Evolutionary conservation across 2,888 invertebrate genomes (phyloP), one percentile per base, ranked within the genome.

Genomic region (Chesias legatella): DNA sequence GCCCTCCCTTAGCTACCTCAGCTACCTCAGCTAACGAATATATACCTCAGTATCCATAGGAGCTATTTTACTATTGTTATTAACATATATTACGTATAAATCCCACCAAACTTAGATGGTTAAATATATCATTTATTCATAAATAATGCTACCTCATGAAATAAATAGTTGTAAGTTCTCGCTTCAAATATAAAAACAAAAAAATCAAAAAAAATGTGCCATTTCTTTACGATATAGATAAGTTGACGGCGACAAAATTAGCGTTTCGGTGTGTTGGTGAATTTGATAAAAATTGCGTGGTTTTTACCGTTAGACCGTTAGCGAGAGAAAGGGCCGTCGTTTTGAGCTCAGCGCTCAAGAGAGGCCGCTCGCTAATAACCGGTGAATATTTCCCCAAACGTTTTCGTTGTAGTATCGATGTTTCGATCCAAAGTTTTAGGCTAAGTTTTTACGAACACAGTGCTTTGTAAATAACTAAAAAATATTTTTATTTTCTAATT

Each of bases 41-140:
- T 74, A 77, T 86, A 86, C 86, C 86, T 86, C 86, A 84, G 77
- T 78, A 79, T 71, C 77, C 73, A 77, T 84, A 84, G 80, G 71
- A 71, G 67, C 42, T 52, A 48, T 49, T 49, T 67, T 81, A 78
- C 79, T 72, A 70, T 79, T 79, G 55, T 73, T 79, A 77, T 78
- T 79, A 73, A 77, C 76, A 80, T 56, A 53, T 57, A 66, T 63
- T 73, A 68, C 73, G 70, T 71, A 64, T 83, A 72, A 74, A 82
- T 84, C 86, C 86, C 86, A 86, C 86, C 86, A 84, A 84, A 81
- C 80, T 79, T 80, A 83, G 74, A 66, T 71, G 58, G 66, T 62
- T 79, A 76, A 73, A 62, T 53, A 67, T 79, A 74, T 74, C 71
- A 74, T 79, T 50, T 54, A 79, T 80, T 76, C 79, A 80, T 83